Percentiles rank a stretch among this genome's conserved stretches.
phyloP scores from a whole-genome alignment of 2,888 invertebrate genomes.

The Stenotaenia linearis region DNA sequence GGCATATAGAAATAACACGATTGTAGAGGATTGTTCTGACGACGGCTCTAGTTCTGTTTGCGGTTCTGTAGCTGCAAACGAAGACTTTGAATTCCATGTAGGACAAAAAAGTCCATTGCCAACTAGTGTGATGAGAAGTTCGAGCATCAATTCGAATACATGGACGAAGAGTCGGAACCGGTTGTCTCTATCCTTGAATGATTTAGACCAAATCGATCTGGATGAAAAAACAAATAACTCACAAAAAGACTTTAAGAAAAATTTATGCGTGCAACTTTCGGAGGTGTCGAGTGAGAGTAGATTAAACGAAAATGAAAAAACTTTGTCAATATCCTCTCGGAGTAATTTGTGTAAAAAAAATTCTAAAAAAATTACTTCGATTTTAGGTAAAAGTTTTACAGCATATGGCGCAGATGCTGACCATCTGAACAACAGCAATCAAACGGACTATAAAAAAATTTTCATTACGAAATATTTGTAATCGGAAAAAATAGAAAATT shows the following conservation, averaged over 20 bases:
- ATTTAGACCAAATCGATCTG: background rate
- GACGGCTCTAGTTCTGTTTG: background rate
- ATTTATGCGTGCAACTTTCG: background rate
- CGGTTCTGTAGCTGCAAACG: background rate
- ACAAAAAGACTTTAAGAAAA: background rate
- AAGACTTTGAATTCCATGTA: background rate
- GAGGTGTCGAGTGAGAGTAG: background rate
- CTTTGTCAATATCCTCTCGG: background rate
- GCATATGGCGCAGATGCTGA: background rate
- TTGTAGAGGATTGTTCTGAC: background rate
- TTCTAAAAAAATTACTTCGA: background rate
- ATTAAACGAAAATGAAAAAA: background rate
- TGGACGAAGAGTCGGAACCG: background rate
- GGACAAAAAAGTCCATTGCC: background rate
- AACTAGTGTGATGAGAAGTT: background rate
- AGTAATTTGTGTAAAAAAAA: background rate
- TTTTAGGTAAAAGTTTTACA: background rate
- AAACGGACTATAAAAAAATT: background rate
- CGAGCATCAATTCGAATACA: background rate
- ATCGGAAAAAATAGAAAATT: background rate
- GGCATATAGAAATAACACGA: background rate
- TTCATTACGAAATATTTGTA: constrained; percentile 5
- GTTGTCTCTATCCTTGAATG: background rate
- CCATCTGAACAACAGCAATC: background rate
- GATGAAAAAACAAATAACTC: background rate